Evolutionary conservation across 2,113 vertebrate genomes (phyloP).

Genomic region (Falco punctatus): DNA sequence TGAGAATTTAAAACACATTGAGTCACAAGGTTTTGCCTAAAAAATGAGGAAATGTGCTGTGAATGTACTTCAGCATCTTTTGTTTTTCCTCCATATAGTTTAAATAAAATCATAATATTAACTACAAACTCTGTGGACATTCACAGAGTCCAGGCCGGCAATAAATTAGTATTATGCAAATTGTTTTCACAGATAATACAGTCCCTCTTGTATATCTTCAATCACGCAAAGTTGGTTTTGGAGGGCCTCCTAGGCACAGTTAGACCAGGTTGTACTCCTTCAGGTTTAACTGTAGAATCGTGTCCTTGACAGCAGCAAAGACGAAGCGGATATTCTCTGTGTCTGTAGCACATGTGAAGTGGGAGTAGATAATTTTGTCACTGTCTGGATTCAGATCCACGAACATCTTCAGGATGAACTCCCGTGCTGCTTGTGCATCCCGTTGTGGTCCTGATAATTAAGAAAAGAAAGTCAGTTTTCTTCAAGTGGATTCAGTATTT

Average conservation of each 20-base stretch:
- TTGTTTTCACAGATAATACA: conserved; percentile 84
- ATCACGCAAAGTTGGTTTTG: conserved; percentile 41
- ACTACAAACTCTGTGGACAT: conserved; percentile 80
- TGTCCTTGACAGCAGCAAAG: conserved; percentile 97
- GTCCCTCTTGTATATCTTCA: conserved; percentile 77
- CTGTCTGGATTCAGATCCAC: conserved; percentile 96
- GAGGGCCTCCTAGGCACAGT: conserved; percentile 64
- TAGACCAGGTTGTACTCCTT: conserved; percentile 96
- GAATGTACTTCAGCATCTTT: conserved; percentile 81
- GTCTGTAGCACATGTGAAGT: conserved; percentile 97
- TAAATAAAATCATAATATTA: conserved; percentile 91
- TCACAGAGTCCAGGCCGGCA: conserved; percentile 85
- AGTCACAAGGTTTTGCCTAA: conserved; percentile 81
- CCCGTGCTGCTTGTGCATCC: conserved; percentile 90
- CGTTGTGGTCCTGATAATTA: conserved; percentile 84
- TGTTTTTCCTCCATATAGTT: conserved; percentile 78
- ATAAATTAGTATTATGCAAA: conserved; percentile 94
- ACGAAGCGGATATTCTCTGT: conserved; percentile 96
- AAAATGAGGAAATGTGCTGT: conserved; percentile 82
- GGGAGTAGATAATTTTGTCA: conserved; percentile 97
- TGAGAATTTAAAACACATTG: conserved; percentile 77
- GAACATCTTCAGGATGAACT: conserved; percentile 97
- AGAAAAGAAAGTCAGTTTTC: background rate
- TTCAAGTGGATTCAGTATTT: background rate
- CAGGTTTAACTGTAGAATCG: conserved; percentile 93